Base-by-base conservation (phyloP, 2,888 invertebrate species). In the Pasiphila rectangulata region DNA sequence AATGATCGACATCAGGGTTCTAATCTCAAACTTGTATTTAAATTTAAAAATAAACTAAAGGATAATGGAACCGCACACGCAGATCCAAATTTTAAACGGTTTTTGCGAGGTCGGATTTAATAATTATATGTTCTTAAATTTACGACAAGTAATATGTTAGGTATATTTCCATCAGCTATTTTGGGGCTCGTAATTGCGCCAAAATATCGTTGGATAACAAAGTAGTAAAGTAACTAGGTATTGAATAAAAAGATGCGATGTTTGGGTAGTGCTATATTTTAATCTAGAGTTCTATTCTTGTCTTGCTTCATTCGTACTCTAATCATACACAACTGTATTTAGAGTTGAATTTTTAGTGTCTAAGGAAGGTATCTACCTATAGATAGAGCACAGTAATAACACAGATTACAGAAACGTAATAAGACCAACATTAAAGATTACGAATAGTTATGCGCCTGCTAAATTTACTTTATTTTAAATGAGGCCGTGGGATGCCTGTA, bases 31-130 rank as follows among this genome's bases (percentile, higher is more conserved):
- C 32, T 27, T 19, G 23, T 41, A 17, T 38, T 38, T 34, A 23
- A 41, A 36, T 27, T n/a, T 27, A 51, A 34, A 43, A 53, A 49
- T 38, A 52, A 51, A 57, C 40, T 38, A 37, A 39, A 30, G 38
- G 25, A 42, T 48, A 48, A 54, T 54, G 29, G 41, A 50, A 25
- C 24, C 12, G 6, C 38, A 30, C 55, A 57, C 51, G 55, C 48
- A 27, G 42, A 44, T 35, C 27, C 25, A 29, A 38, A 40, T 43
- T 24, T n/a, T n/a, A n/a, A n/a, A n/a, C n/a, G n/a, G 17, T 39
- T 56, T 45, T 47, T 49, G 21, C 37, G n/a, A 6, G 32, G 5
- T 10, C 17, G 20, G 35, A 44, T 40, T 24, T 4, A 13, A 29
- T 48, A 48, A 51, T 34, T 42, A 38, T 43, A 35, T 30, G 42